A percentile compares a stretch with the other conserved stretches of the same genome.
These are phyloP conservation scores for Pipistrellus kuhlii DNA, from an alignment of 2,797 vertebrate species.

Conservation along the genomic window DNA sequence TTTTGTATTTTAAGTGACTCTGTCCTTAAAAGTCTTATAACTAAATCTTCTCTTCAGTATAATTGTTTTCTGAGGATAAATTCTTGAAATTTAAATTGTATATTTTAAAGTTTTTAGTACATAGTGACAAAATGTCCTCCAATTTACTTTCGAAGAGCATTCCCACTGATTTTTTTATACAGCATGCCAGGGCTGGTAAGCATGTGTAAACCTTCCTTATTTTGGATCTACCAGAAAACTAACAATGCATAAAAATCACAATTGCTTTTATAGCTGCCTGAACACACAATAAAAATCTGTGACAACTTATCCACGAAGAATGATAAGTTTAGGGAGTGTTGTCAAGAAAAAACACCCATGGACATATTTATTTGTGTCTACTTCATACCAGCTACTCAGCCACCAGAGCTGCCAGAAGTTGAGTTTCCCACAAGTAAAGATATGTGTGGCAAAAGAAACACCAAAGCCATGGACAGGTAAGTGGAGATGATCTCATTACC, in stretches of 20 bases:
- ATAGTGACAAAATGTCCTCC: not conserved
- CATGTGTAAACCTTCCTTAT: not conserved
- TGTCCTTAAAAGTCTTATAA: not conserved
- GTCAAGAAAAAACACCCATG: slow-evolving; percentile 81
- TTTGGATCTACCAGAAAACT: slow-evolving; percentile 24
- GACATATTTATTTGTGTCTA: slow-evolving; percentile 86
- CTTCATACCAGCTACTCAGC: slow-evolving; percentile 75
- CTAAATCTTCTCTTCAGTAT: not conserved
- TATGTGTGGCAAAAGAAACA: slow-evolving; percentile 80
- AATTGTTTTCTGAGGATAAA: slow-evolving; percentile 36
- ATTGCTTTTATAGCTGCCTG: slow-evolving; percentile 78
- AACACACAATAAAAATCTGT: slow-evolving; percentile 85
- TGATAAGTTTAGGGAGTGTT: slow-evolving; percentile 84
- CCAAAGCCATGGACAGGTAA: slow-evolving; percentile 78
- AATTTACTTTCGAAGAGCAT: not conserved
- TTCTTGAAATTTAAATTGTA: not conserved
- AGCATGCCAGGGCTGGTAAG: not conserved
- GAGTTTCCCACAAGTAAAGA: slow-evolving; percentile 41
- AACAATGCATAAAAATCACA: not conserved
- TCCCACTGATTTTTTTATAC: slow-evolving; percentile 24
- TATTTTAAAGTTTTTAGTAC: not conserved
- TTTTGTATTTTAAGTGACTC: not conserved
- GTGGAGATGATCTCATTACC: not conserved
- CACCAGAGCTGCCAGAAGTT: not conserved
- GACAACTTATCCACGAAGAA: slow-evolving; percentile 66